Percentiles rank a stretch among this genome's conserved stretches.
phyloP scores from a whole-genome alignment of 2,888 invertebrate genomes.

The Coenonympha arcania region DNA sequence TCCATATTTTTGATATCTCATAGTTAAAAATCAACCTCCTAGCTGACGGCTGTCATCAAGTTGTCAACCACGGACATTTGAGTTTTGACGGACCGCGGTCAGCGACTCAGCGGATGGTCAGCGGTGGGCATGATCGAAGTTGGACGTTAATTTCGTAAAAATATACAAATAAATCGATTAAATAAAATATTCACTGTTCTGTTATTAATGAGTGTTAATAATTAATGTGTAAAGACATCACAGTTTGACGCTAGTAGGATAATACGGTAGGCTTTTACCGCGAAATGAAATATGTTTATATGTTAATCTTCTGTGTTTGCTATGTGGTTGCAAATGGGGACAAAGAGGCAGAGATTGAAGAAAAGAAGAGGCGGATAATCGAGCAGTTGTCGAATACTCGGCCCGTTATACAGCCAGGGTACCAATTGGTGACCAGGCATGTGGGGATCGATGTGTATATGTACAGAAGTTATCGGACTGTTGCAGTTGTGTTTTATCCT shows the following conservation, averaged over 20 bases:
- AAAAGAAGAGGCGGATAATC: constrained; percentile 56
- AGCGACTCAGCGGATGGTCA: no score
- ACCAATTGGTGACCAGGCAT: constrained; percentile 62
- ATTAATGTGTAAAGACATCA: neutral
- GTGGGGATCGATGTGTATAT: constrained; percentile 65
- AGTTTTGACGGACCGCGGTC: no score
- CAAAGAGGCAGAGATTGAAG: constrained; percentile 54
- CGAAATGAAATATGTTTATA: constrained; percentile 54
- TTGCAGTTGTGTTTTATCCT: constrained; percentile 62
- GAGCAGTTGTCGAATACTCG: constrained; percentile 58
- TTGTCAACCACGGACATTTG: no score
- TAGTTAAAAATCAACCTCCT: no score
- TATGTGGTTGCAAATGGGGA: constrained; percentile 49
- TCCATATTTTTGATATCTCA: no score
- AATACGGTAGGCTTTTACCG: constrained; percentile 1
- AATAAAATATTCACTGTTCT: neutral
- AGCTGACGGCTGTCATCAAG: no score
- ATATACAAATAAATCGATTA: neutral
- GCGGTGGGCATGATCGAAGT: neutral
- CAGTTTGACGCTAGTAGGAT: neutral
- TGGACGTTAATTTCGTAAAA: neutral
- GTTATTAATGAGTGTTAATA: neutral
- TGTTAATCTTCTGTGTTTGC: constrained; percentile 51
- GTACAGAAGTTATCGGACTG: constrained; percentile 65
- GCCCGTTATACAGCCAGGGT: constrained; percentile 57